phyloP scores from a whole-genome alignment of 2,888 invertebrate genomes.

The Sceliomorpha sp. region DNA sequence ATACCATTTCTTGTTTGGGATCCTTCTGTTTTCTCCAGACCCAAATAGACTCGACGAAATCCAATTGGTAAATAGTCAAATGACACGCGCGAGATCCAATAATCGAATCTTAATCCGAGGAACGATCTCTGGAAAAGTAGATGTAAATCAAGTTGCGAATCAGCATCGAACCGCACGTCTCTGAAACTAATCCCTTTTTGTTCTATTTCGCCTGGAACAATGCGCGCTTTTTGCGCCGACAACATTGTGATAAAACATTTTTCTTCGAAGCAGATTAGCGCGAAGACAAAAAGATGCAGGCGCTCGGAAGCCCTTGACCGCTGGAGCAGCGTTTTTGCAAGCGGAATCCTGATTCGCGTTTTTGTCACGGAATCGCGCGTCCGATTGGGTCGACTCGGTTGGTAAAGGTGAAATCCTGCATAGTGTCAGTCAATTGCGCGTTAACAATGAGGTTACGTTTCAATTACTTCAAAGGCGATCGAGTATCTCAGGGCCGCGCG shows the following conservation, averaged over 20 bases:
- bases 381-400: conserved; percentile 62
- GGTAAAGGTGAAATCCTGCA: conserved; percentile 57
- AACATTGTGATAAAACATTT: neutral
- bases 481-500: conserved; percentile 57
- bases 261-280: conserved; percentile 29
- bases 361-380: conserved; percentile 64
- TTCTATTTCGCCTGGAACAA: no score
- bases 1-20: no score
- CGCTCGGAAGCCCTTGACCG: conserved; percentile 15
- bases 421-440: conserved; percentile 76
- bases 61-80: no score
- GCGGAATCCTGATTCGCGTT: conserved; percentile 69
- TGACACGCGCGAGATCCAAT: no score
- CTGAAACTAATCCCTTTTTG: no score
- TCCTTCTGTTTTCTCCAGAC: no score
- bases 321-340: conserved; percentile 62
- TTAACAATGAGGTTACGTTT: conserved; percentile 78
- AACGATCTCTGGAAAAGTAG: no score
- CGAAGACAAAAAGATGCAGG: conserved; percentile 20
- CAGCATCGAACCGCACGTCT: no score
- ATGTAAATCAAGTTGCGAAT: no score
- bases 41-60: no score
- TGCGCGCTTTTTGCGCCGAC: no score
- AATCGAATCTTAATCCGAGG: no score
- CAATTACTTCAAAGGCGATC: conserved; percentile 74